Base-by-base conservation (phyloP, 2,797 vertebrate genomes). In the Emydoidea blandingii region DNA sequence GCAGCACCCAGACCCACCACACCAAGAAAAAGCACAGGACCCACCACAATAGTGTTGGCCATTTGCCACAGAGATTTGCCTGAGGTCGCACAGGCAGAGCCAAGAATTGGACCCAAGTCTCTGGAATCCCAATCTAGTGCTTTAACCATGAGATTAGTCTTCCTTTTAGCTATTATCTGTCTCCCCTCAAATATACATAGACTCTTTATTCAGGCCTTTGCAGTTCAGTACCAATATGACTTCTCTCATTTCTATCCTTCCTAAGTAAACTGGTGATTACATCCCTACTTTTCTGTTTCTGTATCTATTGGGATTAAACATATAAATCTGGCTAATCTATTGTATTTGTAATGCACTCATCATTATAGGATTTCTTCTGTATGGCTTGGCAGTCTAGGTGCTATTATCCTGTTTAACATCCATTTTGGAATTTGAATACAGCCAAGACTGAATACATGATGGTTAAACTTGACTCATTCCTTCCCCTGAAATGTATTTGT, bases 401-500 rank as follows among this genome's bases (percentile, higher is more conserved):
- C 65, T 90, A 81, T 83, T 85, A 91, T 88, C 81, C 86, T 56
- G 89, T 72, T n/a, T 88, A 95, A 92, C 19, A 92, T 88, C 84
- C 0, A 0, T 95, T 96, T 93, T 59, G 81, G 83, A 65, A 23
- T 34, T 59, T 85, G 87, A 94, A 90, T 93, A 80, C 3, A 91
- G 21, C 50, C 84, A 93, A 57, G 41, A 88, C 44, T 57, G 16
- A 92, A 80, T 34, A 94, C 0, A 1, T 27, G 83, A 56, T 88
- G 50, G 12, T 87, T 96, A 87, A 57, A 87, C 4, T 81, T 62
- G 89, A 34, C 41, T 87, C 1, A 0, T 12, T 90, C 50, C 88
- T 88, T 96, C 90, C 79, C 78, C 80, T 52, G 56, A 80, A 82
- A 93, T 81, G 16, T 85, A 76, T 81, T 86, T 79, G 50, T 1